A percentile compares a stretch with the other conserved stretches of the same genome.
Conservation (phyloP, 2,888 invertebrate genomes). For the Cephus sareptanus region DNA sequence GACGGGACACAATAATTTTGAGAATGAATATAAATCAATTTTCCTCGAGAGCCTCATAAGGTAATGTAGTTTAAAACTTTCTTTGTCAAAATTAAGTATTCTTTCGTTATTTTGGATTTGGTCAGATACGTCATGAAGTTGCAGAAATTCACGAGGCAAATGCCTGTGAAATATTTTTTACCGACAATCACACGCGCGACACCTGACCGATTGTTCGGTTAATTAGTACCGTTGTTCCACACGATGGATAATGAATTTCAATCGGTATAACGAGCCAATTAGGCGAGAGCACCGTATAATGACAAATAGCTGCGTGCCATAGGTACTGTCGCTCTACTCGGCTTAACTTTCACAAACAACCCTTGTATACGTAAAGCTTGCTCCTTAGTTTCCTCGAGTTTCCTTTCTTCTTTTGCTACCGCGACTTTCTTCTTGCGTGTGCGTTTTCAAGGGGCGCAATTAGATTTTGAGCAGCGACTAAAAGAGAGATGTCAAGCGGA, state of each 20-base stretch:
- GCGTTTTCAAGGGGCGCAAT: background rate
- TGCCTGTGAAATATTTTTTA: conserved; percentile 35
- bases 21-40: conserved; percentile 16
- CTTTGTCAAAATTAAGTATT: background rate
- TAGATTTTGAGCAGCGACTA: background rate
- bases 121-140: background rate
- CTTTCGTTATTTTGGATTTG: background rate
- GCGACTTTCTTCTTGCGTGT: background rate
- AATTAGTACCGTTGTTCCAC: conserved; percentile 34
- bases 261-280: conserved; percentile 59
- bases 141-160: conserved; percentile 17
- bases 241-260: conserved; percentile 48
- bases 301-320: background rate
- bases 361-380: background rate
- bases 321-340: background rate
- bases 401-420: background rate
- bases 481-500: background rate
- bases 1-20: conserved; percentile 14
- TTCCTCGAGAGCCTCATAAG: conserved; percentile 21
- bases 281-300: conserved; percentile 24
- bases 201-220: conserved; percentile 29
- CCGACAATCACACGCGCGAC: conserved; percentile 19
- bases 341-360: background rate
- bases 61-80: conserved; percentile 19
- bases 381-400: background rate